Base-by-base conservation (phyloP, 2,888 invertebrate genomes). In the Brenthis daphne region DNA sequence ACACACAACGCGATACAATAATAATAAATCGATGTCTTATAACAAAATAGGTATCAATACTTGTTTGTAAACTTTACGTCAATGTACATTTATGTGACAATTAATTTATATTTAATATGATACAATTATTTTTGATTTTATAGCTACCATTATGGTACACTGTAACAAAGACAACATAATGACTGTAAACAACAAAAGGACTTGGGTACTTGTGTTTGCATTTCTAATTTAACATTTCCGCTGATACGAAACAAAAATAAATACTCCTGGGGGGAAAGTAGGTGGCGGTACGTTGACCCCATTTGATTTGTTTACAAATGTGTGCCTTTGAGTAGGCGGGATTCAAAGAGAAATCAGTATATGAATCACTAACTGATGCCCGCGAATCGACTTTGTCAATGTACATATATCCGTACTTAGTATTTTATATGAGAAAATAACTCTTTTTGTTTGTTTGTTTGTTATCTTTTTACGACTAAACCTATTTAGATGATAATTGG, bases 251-350 rank as follows among this genome's bases (percentile, higher is more conserved):
- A 68, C 65, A 64, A 70, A 73, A 70, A 70, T 73, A 73, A 65
- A 70, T 68, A 64, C 51, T 43, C 43, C 58, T 65, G 67, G 67
- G 80, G 79, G 82, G 87, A 88, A 89, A 88, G 88, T 87, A 85
- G 85, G 84, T 82, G 69, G 79, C 78, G 83, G 87, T 77, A 74
- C 85, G 80, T 82, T 80, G 88, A 86, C 89, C 87, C 77, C 76
- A 80, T 83, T 81, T 72, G 71, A 57, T 73, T 73, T 77, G 79
- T 78, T 77, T 73, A 74, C 75, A 74, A 70, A 66, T 73, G 74
- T 72, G 66, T 68, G 77, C 71, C 72, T 74, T 65, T 57, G 60
- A 76, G 77, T 77, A 77, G 73, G 65, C 64, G 71, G 71, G 58
- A 69, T 73, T 73, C 65, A 73, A 69, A 72, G 76, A 74, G 76